Conservation (phyloP, 2,888 invertebrate species). For the Peribatodes rhomboidaria region DNA sequence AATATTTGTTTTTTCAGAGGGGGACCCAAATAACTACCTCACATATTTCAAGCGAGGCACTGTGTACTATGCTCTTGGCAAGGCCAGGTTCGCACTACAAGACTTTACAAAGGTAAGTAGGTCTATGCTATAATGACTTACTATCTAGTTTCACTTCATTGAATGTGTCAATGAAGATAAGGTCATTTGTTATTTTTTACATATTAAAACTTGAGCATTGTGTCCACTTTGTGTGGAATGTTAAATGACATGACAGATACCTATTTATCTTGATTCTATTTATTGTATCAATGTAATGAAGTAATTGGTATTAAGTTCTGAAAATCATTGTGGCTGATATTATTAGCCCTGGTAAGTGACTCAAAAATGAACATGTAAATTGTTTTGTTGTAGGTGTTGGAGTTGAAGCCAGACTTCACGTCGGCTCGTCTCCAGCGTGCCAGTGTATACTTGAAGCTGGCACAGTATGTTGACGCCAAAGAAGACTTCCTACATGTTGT, state of each 20-base stretch:
- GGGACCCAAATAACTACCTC: slow-evolving; percentile 97
- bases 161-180: slow-evolving; percentile 19
- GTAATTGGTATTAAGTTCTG: too few relatives aligned
- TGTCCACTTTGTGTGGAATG: neutral
- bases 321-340: too few relatives aligned
- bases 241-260: neutral
- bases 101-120: slow-evolving; percentile 92
- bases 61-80: slow-evolving; percentile 97
- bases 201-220: neutral
- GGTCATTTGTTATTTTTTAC: neutral
- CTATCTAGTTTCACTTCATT: slow-evolving; percentile 8
- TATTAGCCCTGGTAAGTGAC: too few relatives aligned
- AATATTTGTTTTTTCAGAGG: slow-evolving; percentile 88
- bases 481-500: slow-evolving; percentile 95
- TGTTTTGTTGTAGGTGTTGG: slow-evolving; percentile 88
- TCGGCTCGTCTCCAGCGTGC: slow-evolving; percentile 95
- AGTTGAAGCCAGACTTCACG: slow-evolving; percentile 97
- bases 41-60: slow-evolving; percentile 98
- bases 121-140: neutral
- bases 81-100: slow-evolving; percentile 97
- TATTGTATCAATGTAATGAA: too few relatives aligned
- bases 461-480: slow-evolving; percentile 93
- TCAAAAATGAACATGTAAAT: too few relatives aligned
- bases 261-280: too few relatives aligned
- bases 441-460: slow-evolving; percentile 95